Evolutionary conservation across 2,113 vertebrate species (phyloP).

Genomic region (Grus americana): DNA sequence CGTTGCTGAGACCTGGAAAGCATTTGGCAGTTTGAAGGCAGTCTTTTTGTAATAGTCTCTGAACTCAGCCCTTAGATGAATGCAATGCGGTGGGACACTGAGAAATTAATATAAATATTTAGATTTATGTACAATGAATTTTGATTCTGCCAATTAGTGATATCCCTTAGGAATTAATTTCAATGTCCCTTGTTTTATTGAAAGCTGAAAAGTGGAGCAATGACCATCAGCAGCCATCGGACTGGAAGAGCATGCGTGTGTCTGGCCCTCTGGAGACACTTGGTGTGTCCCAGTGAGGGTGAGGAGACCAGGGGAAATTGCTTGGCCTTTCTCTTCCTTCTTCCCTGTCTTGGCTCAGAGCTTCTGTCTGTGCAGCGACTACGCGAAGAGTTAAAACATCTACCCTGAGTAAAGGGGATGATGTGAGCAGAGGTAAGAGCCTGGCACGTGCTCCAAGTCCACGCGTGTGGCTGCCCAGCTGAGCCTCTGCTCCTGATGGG

Average conservation of each 20-base stretch:
- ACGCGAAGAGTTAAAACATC: accelerated
- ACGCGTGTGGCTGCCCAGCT: accelerated
- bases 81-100: background rate
- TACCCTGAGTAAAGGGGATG: background rate
- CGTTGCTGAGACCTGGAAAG: background rate
- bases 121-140: background rate
- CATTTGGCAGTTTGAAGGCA: background rate
- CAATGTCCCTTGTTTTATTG: background rate
- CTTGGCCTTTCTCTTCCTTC: background rate
- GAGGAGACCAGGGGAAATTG: background rate
- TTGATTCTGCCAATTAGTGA: background rate
- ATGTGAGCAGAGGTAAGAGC: background rate
- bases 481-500: accelerated
- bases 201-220: background rate
- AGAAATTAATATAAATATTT: background rate
- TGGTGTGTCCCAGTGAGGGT: accelerated
- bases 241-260: background rate
- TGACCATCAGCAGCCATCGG: background rate
- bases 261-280: background rate
- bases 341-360: background rate
- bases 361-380: background rate
- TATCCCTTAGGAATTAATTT: background rate
- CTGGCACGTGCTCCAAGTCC: background rate
- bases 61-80: background rate
- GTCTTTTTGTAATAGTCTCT: background rate